Percentiles rank a stretch among this genome's conserved stretches.
Evolutionary conservation across 2,888 invertebrate species (phyloP).

Genomic region (Eucera pruinosa): DNA sequence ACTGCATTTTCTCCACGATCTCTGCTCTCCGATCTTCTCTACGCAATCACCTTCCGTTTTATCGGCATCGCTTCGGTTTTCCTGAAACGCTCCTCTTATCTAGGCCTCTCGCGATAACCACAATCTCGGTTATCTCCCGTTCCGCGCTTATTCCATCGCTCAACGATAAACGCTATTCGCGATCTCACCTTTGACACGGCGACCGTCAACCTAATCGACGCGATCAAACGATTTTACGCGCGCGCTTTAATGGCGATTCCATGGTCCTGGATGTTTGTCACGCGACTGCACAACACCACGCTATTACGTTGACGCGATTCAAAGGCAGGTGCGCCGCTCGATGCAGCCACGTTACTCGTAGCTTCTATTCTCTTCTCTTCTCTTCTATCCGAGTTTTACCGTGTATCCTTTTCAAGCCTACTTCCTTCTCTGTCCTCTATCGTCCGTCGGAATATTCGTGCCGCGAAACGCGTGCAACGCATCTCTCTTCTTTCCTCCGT

Average conservation of each 20-base stretch:
- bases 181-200: not conserved
- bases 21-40: not conserved
- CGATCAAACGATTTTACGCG: not conserved
- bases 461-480: not conserved
- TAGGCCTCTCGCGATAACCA: constrained; percentile 13
- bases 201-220: too few relatives aligned
- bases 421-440: too few relatives aligned
- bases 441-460: not conserved
- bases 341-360: too few relatives aligned
- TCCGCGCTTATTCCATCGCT: not conserved
- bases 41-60: too few relatives aligned
- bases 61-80: constrained; percentile 1
- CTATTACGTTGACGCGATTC: too few relatives aligned
- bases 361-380: too few relatives aligned
- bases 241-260: not conserved
- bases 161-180: not conserved
- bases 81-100: not conserved
- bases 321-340: too few relatives aligned
- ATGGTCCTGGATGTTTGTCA: too few relatives aligned
- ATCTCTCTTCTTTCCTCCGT: not conserved
- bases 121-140: constrained; percentile 11
- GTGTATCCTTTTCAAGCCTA: too few relatives aligned
- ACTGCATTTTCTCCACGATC: constrained; percentile 75
- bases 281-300: too few relatives aligned
- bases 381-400: too few relatives aligned